Base-by-base conservation (phyloP, 2,113 vertebrate species). In the Brachyistius frenatus region DNA sequence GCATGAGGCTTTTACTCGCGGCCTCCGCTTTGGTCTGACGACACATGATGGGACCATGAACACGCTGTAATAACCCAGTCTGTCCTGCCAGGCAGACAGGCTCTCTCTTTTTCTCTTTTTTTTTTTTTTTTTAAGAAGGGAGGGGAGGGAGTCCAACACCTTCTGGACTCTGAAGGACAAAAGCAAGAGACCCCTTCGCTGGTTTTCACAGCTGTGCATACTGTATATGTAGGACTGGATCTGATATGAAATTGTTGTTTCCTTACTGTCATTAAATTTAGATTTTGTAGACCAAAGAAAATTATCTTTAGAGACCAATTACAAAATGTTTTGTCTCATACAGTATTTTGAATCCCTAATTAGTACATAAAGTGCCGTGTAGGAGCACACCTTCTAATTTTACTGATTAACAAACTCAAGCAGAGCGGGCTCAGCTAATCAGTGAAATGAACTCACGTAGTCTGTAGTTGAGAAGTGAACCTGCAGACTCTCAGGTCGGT, bases 1-100 rank as follows among this genome's bases (percentile, higher is more conserved):
- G 97, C 97, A 99, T 99, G 97, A 99, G 96, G 96, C 96, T 97
- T 97, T 96, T 96, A 97, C 96, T 96, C 96, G 91, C 95, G 96
- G 96, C 95, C 95, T 95, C 95, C 94, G 94, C 96, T 96, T 97
- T 96, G 95, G 95, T 96, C 96, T 95, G 96, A 96, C 96, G 96
- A 97, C 97, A 96, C 95, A 96, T 96, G 96, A 96, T 96, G 96
- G 95, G 96, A 96, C 95, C 95, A 94, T 95, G 95, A 96, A 95
- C 94, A 95, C 94, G 94, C 94, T 95, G 94, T 96, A 97, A 97
- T 96, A 97, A 96, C 96, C 95, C 94, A 89, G 94, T 91, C 88
- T 93, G 95, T 86, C 84, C 84, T 80, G 95, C 95, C 94, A 95
- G 94, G 94, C 95, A 95, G 73, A 95, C 94, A 92, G 94, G 91